A percentile compares a stretch with the other conserved stretches of the same genome.
Evolutionary conservation across 1,140 invertebrate genomes (phyloP).

Genomic region (Calliopsis andreniformis): DNA sequence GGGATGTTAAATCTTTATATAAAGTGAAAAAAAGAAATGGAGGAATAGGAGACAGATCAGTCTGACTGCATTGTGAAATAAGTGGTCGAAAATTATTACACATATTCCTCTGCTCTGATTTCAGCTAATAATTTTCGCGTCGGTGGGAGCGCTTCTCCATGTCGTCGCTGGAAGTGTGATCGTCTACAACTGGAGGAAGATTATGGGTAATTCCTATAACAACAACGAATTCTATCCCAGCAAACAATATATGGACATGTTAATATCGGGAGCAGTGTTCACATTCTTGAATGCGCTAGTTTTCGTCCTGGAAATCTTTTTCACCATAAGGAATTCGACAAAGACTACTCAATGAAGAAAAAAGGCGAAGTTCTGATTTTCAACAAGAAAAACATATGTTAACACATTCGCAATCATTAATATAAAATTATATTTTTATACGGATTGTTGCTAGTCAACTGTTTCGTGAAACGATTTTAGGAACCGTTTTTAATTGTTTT

Average conservation of each 20-base stretch:
- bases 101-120: conserved; percentile 59
- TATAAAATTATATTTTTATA: too few relatives aligned
- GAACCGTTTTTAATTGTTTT: too few relatives aligned
- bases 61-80: background rate
- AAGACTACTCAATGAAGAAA: background rate
- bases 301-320: conserved; percentile 82
- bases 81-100: too few relatives aligned
- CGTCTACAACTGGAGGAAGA: conserved; percentile 83
- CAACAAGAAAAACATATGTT: too few relatives aligned
- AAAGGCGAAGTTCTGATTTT: background rate
- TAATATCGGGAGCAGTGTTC: conserved; percentile 83
- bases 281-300: conserved; percentile 81
- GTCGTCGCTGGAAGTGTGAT: conserved; percentile 84
- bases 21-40: too few relatives aligned
- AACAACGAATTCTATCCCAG: conserved; percentile 82
- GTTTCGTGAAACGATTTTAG: too few relatives aligned
- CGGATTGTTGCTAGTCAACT: too few relatives aligned
- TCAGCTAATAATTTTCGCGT: conserved; percentile 84
- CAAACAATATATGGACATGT: conserved; percentile 84
- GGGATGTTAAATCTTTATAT: too few relatives aligned
- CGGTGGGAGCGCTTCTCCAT: conserved; percentile 84
- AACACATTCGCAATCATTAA: too few relatives aligned
- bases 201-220: conserved; percentile 70
- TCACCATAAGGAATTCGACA: conserved; percentile 78
- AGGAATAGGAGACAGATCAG: background rate